phyloP scores from a whole-genome alignment of 2,797 vertebrate species.

The Oreonectes daqikongensis region DNA sequence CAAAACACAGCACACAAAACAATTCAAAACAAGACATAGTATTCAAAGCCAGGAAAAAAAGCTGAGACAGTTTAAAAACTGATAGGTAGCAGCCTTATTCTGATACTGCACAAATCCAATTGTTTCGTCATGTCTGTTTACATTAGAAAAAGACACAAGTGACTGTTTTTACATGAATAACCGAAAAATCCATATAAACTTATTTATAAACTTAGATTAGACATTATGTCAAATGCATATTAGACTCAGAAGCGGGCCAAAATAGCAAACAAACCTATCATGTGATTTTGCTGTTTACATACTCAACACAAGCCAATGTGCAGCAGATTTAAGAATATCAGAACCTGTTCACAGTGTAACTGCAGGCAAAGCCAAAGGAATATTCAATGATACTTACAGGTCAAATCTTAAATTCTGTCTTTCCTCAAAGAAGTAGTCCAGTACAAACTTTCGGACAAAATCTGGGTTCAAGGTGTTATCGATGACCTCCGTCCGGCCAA shows the following conservation, averaged over 20 bases:
- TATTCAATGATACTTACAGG: slow-evolving; percentile 83
- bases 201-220: no score
- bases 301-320: not conserved
- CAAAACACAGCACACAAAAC: no score
- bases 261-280: not conserved
- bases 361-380: not conserved
- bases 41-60: no score
- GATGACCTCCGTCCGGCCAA: slow-evolving; percentile 96
- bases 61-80: no score
- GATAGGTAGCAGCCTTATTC: no score
- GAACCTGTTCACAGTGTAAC: not conserved
- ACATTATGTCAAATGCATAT: no score
- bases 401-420: slow-evolving; percentile 97
- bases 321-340: not conserved
- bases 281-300: not conserved
- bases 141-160: not conserved
- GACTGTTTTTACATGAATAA: not conserved
- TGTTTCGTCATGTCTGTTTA: not conserved
- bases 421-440: slow-evolving; percentile 99
- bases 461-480: slow-evolving; percentile 98
- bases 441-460: slow-evolving; percentile 97
- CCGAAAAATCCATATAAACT: no score
- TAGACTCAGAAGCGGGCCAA: not conserved
- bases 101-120: no score
- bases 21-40: no score